Evolutionary conservation across 1,140 invertebrate genomes (phyloP), one percentile per base, ranked within the genome.

Genomic region (Hestina assimilis): DNA sequence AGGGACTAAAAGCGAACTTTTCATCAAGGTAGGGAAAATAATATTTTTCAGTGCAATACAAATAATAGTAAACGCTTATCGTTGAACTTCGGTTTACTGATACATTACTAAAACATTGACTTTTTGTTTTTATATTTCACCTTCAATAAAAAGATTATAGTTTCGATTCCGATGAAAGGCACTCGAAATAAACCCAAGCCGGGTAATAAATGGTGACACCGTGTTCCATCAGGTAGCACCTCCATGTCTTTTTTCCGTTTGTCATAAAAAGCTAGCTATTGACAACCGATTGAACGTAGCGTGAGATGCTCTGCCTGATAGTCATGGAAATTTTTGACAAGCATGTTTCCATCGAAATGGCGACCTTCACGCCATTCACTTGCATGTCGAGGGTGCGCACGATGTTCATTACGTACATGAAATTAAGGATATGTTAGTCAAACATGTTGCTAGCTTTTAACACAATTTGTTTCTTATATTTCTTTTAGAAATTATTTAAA

Each of bases 321-420:
- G 57, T 42, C 59, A 65, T 68, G 62, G 62, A 54, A 63, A 66
- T 68, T 68, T 63, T 42, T 60, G 63, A 72, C 60, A 63, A 65
- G 54, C 69, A 71, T 68, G 59, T 72, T 63, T 65, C 54, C 61
- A 66, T 50, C 56, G 45, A 56, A 68, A 67, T 60, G 51, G 60
- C 24, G 55, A 15, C 53, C 59, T 69, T 66, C 67, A 69, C 57
- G 67, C 67, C 67, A 69, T 69, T 69, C 33, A 50, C n/a, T 3
- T 48, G 45, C 40, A 42, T 19, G 15, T 48, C 11, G 6, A 12
- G 15, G 40, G 15, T 33, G 28, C 31, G 4, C 11, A 15, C 12
- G 31, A 33, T 14, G 31, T 33, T 33, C 31, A 33, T 33, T 14
- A 1, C 15, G 4, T 1, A n/a, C 1, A 4, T 33, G 2, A 33